These are phyloP conservation scores for Scaeva pyrastri DNA, from an alignment of 2,888 invertebrate genomes.

Conservation along the genomic window DNA sequence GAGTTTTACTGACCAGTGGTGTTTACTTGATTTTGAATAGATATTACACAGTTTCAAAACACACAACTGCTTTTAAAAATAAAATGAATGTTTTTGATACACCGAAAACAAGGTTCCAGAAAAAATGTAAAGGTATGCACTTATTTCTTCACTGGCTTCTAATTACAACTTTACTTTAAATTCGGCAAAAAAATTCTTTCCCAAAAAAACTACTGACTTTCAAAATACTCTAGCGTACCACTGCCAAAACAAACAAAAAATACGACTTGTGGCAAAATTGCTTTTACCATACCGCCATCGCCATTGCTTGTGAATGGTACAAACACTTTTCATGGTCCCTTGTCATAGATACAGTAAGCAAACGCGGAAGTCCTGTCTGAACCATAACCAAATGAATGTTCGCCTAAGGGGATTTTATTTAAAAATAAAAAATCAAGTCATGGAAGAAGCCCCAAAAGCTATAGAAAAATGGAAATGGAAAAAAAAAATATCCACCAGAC, in stretches of 20 bases:
- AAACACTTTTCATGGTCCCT: slow-evolving; percentile 46
- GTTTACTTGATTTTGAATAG: no score
- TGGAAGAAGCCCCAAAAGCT: slow-evolving; percentile 17
- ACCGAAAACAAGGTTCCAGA: no score
- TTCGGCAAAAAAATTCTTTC: neutral
- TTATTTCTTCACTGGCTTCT: neutral
- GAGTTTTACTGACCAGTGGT: no score
- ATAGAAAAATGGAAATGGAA: slow-evolving; percentile 4
- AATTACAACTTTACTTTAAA: neutral
- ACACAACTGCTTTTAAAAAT: no score
- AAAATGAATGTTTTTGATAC: no score
- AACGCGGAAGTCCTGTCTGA: slow-evolving; percentile 67
- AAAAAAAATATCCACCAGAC: slow-evolving; percentile 46
- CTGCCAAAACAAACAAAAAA: slow-evolving; percentile 9
- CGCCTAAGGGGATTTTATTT: slow-evolving; percentile 63
- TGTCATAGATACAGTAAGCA: slow-evolving; percentile 32
- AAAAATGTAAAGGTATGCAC: no score
- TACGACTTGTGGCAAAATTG: slow-evolving; percentile 9
- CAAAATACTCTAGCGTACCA: slow-evolving; percentile 10
- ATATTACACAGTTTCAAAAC: no score
- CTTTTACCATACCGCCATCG: slow-evolving; percentile 2
- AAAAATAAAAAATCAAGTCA: slow-evolving; percentile 7
- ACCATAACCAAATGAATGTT: slow-evolving; percentile 73
- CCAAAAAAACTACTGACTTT: neutral
- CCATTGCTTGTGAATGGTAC: slow-evolving; percentile 30